phyloP scores from a whole-genome alignment of 2,113 vertebrate genomes.

The Elanoides forficatus region DNA sequence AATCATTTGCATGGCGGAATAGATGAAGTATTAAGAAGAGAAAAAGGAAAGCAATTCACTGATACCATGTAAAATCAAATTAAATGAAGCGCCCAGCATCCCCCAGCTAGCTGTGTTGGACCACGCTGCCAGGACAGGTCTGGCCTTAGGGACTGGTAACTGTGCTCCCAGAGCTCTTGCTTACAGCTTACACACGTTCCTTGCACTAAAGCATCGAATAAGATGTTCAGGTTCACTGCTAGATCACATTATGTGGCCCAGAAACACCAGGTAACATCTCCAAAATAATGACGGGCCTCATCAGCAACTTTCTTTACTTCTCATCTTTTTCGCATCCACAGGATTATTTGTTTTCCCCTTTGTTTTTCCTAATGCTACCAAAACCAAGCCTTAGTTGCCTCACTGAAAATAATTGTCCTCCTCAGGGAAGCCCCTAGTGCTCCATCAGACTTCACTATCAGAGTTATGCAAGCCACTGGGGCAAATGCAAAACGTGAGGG shows the following conservation, averaged over 20 bases:
- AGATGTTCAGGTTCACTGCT: neutral
- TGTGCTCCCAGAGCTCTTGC: neutral
- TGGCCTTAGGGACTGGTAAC: neutral
- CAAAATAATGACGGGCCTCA: neutral
- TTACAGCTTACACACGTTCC: neutral
- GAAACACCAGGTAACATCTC: neutral
- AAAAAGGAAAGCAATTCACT: neutral
- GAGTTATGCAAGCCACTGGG: neutral
- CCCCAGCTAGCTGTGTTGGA: too few relatives aligned
- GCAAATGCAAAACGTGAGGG: neutral
- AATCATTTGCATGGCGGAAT: neutral
- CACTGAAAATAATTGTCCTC: neutral
- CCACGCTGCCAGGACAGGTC: neutral
- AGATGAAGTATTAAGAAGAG: neutral
- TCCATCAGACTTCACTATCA: neutral
- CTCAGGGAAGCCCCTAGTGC: neutral
- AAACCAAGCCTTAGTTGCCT: neutral
- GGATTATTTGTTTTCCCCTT: neutral
- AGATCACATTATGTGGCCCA: neutral
- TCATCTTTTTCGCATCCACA: neutral
- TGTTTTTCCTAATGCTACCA: neutral
- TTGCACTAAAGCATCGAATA: neutral
- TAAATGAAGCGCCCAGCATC: neutral
- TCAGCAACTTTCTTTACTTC: neutral
- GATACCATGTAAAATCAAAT: neutral